These are phyloP conservation scores for Mantis religiosa DNA, from an alignment of 2,888 invertebrate genomes.

Conservation along the genomic window DNA sequence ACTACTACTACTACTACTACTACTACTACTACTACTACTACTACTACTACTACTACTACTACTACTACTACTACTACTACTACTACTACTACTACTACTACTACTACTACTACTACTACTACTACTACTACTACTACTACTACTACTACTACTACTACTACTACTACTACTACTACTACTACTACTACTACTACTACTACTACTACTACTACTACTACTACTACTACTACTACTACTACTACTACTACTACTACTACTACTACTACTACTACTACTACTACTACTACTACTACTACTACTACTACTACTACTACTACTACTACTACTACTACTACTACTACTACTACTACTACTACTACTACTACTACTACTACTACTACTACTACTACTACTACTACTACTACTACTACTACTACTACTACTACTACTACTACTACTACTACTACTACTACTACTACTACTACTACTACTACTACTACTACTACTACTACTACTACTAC, in stretches of 20 bases:
- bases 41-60: neutral
- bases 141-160: neutral
- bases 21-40: neutral
- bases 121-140: neutral
- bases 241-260: neutral
- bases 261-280: neutral
- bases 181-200: neutral
- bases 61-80: neutral
- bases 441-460: neutral
- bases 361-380: neutral
- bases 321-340: neutral
- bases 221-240: neutral
- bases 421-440: neutral
- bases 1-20: neutral
- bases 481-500: neutral
- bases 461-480: neutral
- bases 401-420: neutral
- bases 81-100: neutral
- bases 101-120: neutral
- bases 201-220: neutral
- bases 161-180: neutral
- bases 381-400: neutral
- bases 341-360: neutral
- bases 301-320: neutral
- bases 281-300: neutral